Evolutionary conservation across 2,797 vertebrate genomes (phyloP).

Genomic region (Cephalopachus bancanus): DNA sequence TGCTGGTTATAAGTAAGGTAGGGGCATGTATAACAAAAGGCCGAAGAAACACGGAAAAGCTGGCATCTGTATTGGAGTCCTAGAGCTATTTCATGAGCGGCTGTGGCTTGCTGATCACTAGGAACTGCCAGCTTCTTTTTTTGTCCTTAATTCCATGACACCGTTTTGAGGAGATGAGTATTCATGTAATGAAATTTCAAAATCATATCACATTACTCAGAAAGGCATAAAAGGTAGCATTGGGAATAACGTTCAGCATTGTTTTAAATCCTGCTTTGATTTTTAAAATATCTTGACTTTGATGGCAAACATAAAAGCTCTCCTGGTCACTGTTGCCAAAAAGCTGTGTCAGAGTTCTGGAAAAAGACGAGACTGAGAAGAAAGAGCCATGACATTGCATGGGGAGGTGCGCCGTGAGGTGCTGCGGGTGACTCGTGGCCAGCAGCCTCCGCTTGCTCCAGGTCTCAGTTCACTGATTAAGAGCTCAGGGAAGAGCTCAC

Average conservation of each 20-base stretch:
- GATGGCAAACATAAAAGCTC: background rate
- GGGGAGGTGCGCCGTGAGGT: background rate
- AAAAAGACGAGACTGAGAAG: conserved; percentile 15
- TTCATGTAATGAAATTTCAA: background rate
- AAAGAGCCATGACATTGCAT: background rate
- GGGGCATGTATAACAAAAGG: background rate
- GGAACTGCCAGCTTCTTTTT: background rate
- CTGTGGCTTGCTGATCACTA: background rate
- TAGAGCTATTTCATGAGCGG: background rate
- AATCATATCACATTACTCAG: background rate
- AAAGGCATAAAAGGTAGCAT: conserved; percentile 31
- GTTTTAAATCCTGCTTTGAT: conserved; percentile 19
- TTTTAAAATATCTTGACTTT: background rate
- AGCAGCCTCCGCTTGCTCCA: background rate
- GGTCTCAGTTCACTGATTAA: background rate
- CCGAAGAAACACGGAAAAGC: background rate
- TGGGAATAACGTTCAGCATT: background rate
- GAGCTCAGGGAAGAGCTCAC: background rate
- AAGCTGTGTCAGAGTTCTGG: background rate
- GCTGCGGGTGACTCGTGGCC: accelerated
- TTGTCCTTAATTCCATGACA: background rate
- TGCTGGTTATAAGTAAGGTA: background rate
- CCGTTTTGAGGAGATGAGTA: background rate
- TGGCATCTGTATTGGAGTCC: background rate
- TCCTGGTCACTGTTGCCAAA: background rate